Conservation (phyloP, 2,888 invertebrate species). For the Quadroppia sp. region DNA sequence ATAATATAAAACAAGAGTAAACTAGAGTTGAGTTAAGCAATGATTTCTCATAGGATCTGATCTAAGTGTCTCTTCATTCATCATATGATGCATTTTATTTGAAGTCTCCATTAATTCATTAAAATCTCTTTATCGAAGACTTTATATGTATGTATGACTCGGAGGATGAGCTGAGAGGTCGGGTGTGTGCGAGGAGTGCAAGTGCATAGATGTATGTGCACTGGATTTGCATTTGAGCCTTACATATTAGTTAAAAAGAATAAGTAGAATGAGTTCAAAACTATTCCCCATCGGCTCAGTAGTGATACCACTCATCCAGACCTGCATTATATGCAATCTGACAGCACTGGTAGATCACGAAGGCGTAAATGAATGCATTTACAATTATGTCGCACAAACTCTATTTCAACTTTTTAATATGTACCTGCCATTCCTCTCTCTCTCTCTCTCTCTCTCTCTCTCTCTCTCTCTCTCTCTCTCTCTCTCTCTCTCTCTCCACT, state of each 20-base stretch:
- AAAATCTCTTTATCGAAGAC: constrained; percentile 35
- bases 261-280: not conserved
- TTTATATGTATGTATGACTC: constrained; percentile 23
- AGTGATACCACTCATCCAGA: not conserved
- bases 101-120: constrained; percentile 37
- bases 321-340: constrained; percentile 26
- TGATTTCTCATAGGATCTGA: constrained; percentile 27
- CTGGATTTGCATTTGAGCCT: not conserved
- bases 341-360: constrained; percentile 15
- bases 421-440: not conserved
- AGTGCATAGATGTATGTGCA: constrained; percentile 6
- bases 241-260: not conserved
- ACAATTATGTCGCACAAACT: constrained; percentile 12
- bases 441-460: constrained; percentile 1
- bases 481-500: constrained; percentile 5
- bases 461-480: constrained; percentile 29
- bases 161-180: not conserved
- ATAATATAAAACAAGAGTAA: constrained; percentile 10
- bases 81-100: constrained; percentile 27
- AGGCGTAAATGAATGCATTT: constrained; percentile 21
- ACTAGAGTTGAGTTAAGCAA: constrained; percentile 18
- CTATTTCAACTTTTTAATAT: not conserved
- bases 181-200: not conserved
- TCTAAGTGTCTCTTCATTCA: constrained; percentile 33
- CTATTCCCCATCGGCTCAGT: not conserved